Evolutionary conservation across 53 echinoderm and acorn worm species (phyloP), one percentile per base, ranked within the genome.

Genomic region (Glandiceps talaboti): DNA sequence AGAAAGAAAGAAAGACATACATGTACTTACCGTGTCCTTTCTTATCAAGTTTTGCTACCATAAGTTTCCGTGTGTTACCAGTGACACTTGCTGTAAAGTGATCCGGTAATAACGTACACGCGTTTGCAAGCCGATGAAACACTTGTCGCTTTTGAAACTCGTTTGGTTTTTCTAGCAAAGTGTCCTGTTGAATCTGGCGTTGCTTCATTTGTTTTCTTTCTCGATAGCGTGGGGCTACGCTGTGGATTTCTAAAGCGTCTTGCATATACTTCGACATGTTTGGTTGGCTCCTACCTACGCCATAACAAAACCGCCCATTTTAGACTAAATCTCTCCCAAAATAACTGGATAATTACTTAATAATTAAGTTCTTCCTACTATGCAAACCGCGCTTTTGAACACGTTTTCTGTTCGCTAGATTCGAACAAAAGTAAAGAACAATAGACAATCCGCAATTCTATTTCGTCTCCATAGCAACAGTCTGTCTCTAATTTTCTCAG

Each of bases 241-340:
- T 76, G 12, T 77, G 89, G 1, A 89, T 76, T 29, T 31, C 74
- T 73, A 89, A 77, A 26, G 89, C 86, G 74, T 83, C 32, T 83
- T 86, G 33, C 84, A 86, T 86, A 33, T 77, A 82, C 77, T 73
- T 79, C 33, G 86, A 83, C 86, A 89, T 86, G 73, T 77, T 73
- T 26, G n/a, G n/a, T n/a, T n/a, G n/a, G n/a, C n/a, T n/a, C n/a
- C n/a, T n/a, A n/a, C n/a, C n/a, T n/a, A n/a, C n/a, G n/a, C n/a
- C n/a, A n/a, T n/a, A n/a, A n/a, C n/a, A n/a, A n/a, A n/a, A n/a
- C n/a, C n/a, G n/a, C n/a, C n/a, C n/a, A n/a, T n/a, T n/a, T n/a
- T n/a, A n/a, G n/a, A n/a, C n/a, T n/a, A n/a, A n/a, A n/a, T n/a
- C n/a, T n/a, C n/a, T n/a, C n/a, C n/a, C n/a, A n/a, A n/a, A n/a